These are phyloP conservation scores for Upupa epops DNA, from an alignment of 2,113 vertebrate genomes.

Conservation along the genomic window DNA sequence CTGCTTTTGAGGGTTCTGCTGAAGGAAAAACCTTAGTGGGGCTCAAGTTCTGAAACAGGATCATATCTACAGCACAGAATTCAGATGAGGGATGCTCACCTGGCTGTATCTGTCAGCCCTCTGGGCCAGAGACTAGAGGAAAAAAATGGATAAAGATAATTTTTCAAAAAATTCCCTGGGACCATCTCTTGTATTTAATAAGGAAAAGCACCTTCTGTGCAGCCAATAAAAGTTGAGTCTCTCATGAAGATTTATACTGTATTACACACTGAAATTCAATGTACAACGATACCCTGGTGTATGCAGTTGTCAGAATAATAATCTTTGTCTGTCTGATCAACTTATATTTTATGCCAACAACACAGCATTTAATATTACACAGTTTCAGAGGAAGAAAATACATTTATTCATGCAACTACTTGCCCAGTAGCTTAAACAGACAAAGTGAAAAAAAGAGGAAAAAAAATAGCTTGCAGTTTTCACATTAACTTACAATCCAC, in stretches of 20 bases:
- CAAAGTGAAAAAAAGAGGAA: not conserved
- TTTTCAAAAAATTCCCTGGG: slow-evolving; percentile 11
- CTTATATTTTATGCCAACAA: slow-evolving; percentile 71
- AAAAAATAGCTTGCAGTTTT: slow-evolving; percentile 15
- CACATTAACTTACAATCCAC: slow-evolving; percentile 10
- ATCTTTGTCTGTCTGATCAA: slow-evolving; percentile 71
- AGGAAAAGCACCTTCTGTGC: slow-evolving; percentile 70
- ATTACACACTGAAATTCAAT: slow-evolving; percentile 67
- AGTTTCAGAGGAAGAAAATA: slow-evolving; percentile 50
- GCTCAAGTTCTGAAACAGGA: not conserved
- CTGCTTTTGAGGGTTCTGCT: not conserved
- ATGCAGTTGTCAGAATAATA: slow-evolving; percentile 72
- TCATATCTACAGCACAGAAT: not conserved
- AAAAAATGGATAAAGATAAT: slow-evolving; percentile 65
- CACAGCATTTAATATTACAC: slow-evolving; percentile 63
- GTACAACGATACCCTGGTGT: slow-evolving; percentile 58
- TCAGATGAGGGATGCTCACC: slow-evolving; percentile 1
- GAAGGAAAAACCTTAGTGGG: not conserved
- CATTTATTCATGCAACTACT: slow-evolving; percentile 53
- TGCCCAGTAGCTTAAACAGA: slow-evolving; percentile 45
- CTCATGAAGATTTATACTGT: slow-evolving; percentile 71
- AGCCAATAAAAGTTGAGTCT: slow-evolving; percentile 67
- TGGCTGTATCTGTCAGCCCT: not conserved
- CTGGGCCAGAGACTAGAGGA: not conserved
- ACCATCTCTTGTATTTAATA: slow-evolving; percentile 61